Conservation (phyloP, 2,113 vertebrate genomes). For the Colaptes auratus region DNA sequence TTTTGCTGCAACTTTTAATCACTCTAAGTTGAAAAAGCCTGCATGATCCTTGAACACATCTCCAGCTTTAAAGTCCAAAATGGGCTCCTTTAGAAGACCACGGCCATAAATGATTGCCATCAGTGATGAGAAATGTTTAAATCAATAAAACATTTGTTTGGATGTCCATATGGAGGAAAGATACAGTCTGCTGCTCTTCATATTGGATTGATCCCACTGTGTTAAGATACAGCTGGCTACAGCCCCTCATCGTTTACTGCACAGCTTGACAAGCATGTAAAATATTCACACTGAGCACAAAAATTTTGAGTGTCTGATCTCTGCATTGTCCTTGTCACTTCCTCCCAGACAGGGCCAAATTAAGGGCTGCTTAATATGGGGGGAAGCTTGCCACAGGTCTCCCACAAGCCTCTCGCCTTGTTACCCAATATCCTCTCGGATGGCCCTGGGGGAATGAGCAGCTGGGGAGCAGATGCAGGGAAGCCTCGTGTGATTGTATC, state of each 20-base stretch:
- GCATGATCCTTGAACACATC: background rate
- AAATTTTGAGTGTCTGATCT: conserved; percentile 40
- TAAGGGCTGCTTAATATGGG: conserved; percentile 34
- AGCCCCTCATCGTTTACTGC: conserved; percentile 24
- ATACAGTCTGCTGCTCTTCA: conserved; percentile 38
- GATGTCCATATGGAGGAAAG: conserved; percentile 38
- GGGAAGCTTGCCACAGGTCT: background rate
- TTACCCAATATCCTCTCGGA: conserved; percentile 17
- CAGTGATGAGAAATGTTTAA: conserved; percentile 59
- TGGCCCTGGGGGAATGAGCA: conserved; percentile 32
- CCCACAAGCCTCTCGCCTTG: conserved; percentile 3
- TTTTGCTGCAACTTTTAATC: background rate
- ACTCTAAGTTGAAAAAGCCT: background rate
- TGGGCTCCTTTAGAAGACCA: background rate
- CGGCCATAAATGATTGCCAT: conserved; percentile 31
- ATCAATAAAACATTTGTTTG: conserved; percentile 53
- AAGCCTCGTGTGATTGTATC: background rate
- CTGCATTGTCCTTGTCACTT: conserved; percentile 50
- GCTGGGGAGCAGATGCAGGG: conserved; percentile 74
- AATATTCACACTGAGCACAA: conserved; percentile 17
- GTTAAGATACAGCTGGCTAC: conserved; percentile 37
- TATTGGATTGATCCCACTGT: conserved; percentile 32
- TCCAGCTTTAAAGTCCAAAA: background rate
- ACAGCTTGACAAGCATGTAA: conserved; percentile 50
- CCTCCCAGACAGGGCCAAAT: conserved; percentile 44